Evolutionary conservation across 2,888 invertebrate genomes (phyloP).

Genomic region (Dione juno): DNA sequence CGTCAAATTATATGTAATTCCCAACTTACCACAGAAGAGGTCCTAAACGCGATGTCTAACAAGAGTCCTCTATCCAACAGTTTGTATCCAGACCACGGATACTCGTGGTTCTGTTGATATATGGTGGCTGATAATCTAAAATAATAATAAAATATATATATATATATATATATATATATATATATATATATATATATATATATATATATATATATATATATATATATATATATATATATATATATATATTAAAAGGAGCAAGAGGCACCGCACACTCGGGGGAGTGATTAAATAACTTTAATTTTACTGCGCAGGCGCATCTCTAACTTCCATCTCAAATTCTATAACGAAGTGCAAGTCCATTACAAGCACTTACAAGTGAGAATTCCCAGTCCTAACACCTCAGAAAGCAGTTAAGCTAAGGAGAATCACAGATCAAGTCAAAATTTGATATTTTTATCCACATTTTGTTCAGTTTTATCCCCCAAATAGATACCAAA

Average conservation of each 20-base stretch:
- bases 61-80: constrained; percentile 90
- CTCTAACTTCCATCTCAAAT: too few relatives aligned
- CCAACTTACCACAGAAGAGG: constrained; percentile 74
- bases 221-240: background rate
- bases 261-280: too few relatives aligned
- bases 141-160: background rate
- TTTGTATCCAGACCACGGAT: constrained; percentile 92
- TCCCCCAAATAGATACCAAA: background rate
- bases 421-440: too few relatives aligned
- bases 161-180: background rate
- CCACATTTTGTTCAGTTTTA: background rate
- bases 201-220: background rate
- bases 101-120: constrained; percentile 90
- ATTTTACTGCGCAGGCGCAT: too few relatives aligned
- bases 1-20: too few relatives aligned
- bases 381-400: too few relatives aligned
- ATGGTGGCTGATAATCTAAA: constrained; percentile 87
- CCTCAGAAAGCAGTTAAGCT: too few relatives aligned
- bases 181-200: background rate
- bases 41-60: constrained; percentile 89
- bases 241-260: too few relatives aligned
- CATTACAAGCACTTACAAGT: too few relatives aligned
- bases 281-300: too few relatives aligned
- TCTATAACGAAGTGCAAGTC: too few relatives aligned
- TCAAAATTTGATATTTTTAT: too few relatives aligned